Base-by-base conservation (phyloP, 2,888 invertebrate species). In the Danaus chrysippus region DNA sequence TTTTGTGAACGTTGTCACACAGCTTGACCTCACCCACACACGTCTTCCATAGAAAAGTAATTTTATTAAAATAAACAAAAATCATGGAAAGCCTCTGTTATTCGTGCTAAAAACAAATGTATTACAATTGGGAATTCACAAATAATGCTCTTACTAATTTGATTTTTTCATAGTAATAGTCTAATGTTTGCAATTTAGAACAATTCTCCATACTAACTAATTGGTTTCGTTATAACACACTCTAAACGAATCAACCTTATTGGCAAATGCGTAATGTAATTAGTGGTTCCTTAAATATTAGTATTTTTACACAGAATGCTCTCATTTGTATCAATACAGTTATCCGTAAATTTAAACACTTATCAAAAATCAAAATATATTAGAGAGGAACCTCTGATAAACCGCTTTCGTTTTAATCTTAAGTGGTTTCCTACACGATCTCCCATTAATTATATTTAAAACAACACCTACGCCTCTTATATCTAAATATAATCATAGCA, bases 341-440 rank as follows among this genome's bases (percentile, higher is more conserved):
- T 34, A 34, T 34, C 23, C 2, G 23, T 34, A 34, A 34, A 34
- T 34, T 34, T 34, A 34, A 34, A 34, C 6, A 34, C 23, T 23
- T 34, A 34, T 34, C 23, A 34, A 34, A 3, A 34, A 34, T 34
- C 23, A 34, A 34, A 34, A 34, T 34, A 34, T 34, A 34, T 34
- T 34, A 71, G 74, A 78, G 69, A 75, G 68, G 70, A 73, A 73
- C 73, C 73, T 74, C 74, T 70, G 75, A 75, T 78, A 78, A 75
- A 76, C 73, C 75, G 81, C 81, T 84, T 81, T 79, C 77, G 83
- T 77, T 83, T 80, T 83, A 84, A 88, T 86, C 84, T 86, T 76
- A 87, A 88, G 86, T 85, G 86, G 85, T 86, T 86, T 82, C 76
- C 86, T 86, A 87, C 87, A 88, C 87, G 82, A 68, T 74, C 66